phyloP scores from a whole-genome alignment of 2,888 invertebrate genomes.

The Watsonalla cultraria region DNA sequence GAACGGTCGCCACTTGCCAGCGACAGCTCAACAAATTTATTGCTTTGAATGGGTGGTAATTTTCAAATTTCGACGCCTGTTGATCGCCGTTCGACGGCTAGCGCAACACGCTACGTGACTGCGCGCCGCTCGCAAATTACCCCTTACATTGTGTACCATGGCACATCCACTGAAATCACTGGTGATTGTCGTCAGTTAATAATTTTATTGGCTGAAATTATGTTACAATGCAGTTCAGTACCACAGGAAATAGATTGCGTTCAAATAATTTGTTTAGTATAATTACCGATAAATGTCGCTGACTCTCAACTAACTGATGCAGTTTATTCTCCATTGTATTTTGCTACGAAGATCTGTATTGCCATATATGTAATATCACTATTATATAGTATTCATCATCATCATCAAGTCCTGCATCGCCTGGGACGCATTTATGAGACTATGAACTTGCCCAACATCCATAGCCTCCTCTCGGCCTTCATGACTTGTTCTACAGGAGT shows the following conservation, averaged over 20 bases:
- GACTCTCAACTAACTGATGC: neutral
- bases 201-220: slow-evolving; percentile 11
- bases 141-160: slow-evolving; percentile 33
- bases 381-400: too few relatives aligned
- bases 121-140: slow-evolving; percentile 30
- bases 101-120: slow-evolving; percentile 26
- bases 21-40: slow-evolving; percentile 76
- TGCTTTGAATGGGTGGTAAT: slow-evolving; percentile 65
- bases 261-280: slow-evolving; percentile 5
- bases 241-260: slow-evolving; percentile 14
- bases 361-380: too few relatives aligned
- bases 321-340: neutral
- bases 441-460: too few relatives aligned
- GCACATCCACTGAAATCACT: slow-evolving; percentile 27
- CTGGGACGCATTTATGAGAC: too few relatives aligned
- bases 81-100: slow-evolving; percentile 46
- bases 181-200: slow-evolving; percentile 21
- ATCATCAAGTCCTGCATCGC: too few relatives aligned
- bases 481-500: too few relatives aligned
- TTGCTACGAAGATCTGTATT: neutral
- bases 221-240: slow-evolving; percentile 8
- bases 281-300: neutral
- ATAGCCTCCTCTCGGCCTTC: too few relatives aligned
- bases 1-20: slow-evolving; percentile 71
- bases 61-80: slow-evolving; percentile 72